A percentile compares a stretch with the other conserved stretches of the same genome.
These are phyloP conservation scores for Odontesthes bonariensis DNA, from an alignment of 2,113 vertebrate genomes.

Conservation along the genomic window DNA sequence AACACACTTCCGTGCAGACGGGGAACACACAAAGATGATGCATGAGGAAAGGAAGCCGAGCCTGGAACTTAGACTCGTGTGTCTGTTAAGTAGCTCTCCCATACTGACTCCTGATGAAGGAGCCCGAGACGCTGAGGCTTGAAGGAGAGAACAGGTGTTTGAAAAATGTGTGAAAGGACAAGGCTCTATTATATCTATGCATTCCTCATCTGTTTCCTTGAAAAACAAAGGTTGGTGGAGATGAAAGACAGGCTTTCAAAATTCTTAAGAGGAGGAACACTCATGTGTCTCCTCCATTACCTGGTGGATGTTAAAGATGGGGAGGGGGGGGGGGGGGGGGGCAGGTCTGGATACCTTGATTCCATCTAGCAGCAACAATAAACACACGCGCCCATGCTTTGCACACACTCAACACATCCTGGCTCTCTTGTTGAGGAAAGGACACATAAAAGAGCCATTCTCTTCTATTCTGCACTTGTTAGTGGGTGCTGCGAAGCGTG, in stretches of 20 bases:
- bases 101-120: constrained; percentile 30
- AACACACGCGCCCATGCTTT: constrained; percentile 17
- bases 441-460: constrained; percentile 75
- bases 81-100: constrained; percentile 24
- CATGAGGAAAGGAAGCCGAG: not conserved
- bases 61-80: constrained; percentile 8
- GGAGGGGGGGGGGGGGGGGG: constrained; percentile 18
- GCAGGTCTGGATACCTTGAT: constrained; percentile 7
- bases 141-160: constrained; percentile 57
- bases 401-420: constrained; percentile 59
- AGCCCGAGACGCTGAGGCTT: not conserved
- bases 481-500: constrained; percentile 60
- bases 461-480: constrained; percentile 73
- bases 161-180: constrained; percentile 33
- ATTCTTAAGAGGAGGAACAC: constrained; percentile 12
- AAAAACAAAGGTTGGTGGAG: constrained; percentile 36
- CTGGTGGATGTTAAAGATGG: constrained; percentile 17
- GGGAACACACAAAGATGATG: not conserved
- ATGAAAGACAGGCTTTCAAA: constrained; percentile 18
- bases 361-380: constrained; percentile 10
- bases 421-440: constrained; percentile 66
- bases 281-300: constrained; percentile 38
- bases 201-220: constrained; percentile 48
- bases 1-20: constrained; percentile 2
- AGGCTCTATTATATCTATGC: constrained; percentile 24